These are phyloP conservation scores for Ctenopoma multispine DNA, from an alignment of 2,797 vertebrate genomes.

Conservation along the genomic window DNA sequence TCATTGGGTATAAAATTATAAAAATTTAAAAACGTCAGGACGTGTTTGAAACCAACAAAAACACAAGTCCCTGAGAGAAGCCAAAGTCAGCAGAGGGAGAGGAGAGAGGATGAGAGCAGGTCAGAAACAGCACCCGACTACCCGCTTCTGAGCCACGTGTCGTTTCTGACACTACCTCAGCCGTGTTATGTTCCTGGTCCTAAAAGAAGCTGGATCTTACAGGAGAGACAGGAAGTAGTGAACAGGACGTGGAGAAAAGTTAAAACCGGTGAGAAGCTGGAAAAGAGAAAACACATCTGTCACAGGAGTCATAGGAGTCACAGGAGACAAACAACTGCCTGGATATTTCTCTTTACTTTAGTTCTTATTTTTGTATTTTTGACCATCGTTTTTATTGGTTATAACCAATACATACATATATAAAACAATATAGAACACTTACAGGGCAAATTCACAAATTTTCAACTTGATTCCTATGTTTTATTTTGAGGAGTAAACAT, in stretches of 20 bases:
- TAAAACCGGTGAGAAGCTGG: constrained; percentile 11
- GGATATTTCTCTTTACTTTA: neutral
- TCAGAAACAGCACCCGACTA: constrained; percentile 39
- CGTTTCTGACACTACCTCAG: constrained; percentile 15
- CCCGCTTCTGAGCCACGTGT: constrained; percentile 9
- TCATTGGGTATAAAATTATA: neutral
- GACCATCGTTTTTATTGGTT: too few species aligned
- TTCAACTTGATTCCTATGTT: too few species aligned
- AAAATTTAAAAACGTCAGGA: neutral
- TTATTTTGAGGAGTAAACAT: too few species aligned
- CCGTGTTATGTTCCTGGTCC: constrained; percentile 7
- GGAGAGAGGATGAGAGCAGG: constrained; percentile 25
- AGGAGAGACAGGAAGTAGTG: constrained; percentile 44
- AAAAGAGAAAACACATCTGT: neutral
- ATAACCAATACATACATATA: too few species aligned
- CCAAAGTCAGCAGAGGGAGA: constrained; percentile 43
- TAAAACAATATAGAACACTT: too few species aligned
- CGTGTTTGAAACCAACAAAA: constrained; percentile 69
- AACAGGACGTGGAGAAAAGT: constrained; percentile 22
- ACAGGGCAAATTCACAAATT: too few species aligned
- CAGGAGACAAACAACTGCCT: too few species aligned
- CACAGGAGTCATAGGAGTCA: constrained; percentile 36
- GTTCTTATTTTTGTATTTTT: neutral
- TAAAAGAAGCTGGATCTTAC: constrained; percentile 55
- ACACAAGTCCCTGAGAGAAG: constrained; percentile 55